Evolutionary conservation across 1,140 invertebrate species (phyloP), one percentile per base, ranked within the genome.

Genomic region (Aphis gossypii): DNA sequence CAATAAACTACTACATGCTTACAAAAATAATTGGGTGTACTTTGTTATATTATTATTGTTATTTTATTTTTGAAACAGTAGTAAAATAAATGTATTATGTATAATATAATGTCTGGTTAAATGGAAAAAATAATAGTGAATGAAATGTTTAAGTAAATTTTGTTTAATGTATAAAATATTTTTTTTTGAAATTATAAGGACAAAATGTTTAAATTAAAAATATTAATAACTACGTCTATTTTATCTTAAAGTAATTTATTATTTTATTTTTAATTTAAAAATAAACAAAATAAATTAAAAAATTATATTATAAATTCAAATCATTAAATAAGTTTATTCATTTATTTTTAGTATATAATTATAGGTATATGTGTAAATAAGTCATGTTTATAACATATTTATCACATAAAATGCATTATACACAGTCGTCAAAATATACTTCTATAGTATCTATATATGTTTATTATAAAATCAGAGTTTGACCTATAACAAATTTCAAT

Each of bases 21-120:
- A 18, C 60, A 76, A 18, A 76, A n/a, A 76, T 76, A 76, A 76
- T 76, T 76, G 60, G 30, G 30, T 76, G 60, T n/a, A n/a, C 30
- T 76, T 76, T 76, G 30, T n/a, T 18, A 68, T n/a, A 68, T 18
- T n/a, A 68, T 18, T n/a, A 60, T 60, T 60, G 60, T 68, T 30
- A 68, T 68, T 68, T 76, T 76, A 76, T 76, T 76, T 76, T n/a
- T n/a, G 30, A n/a, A n/a, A 68, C 60, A 68, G 60, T n/a, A 76
- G 60, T 18, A 76, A 51, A 51, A 51, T 51, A 18, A 76, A 76
- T 76, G n/a, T 76, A 76, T n/a, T n/a, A n/a, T 76, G 30, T 6
- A n/a, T 68, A 68, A n/a, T 68, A 68, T n/a, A 14, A 68, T 35
- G 60, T 76, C 18, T 18, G 30, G 60, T 4, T 4, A 68, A 68